Percentiles rank a stretch among this genome's conserved stretches.
Conservation (phyloP, 2,113 vertebrate species). For the Ammodytes marinus region DNA sequence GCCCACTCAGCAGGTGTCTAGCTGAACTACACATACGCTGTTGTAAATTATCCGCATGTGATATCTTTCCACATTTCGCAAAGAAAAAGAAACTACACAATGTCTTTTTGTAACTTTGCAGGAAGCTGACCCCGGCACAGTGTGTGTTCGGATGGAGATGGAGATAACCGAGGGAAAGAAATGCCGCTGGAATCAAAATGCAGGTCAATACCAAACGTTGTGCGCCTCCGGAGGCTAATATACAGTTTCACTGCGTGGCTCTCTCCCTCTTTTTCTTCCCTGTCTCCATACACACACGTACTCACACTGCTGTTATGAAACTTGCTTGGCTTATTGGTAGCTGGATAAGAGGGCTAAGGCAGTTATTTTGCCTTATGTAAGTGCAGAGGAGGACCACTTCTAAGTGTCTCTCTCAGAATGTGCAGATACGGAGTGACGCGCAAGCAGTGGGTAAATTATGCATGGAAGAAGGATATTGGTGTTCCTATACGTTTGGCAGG, state of each 20-base stretch:
- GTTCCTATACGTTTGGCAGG: neutral
- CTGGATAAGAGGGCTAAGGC: slow-evolving; percentile 29
- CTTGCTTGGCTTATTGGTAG: slow-evolving; percentile 48
- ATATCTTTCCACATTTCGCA: no score
- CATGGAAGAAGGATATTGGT: neutral
- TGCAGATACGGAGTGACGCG: neutral
- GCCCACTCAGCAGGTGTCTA: no score
- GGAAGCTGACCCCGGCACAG: slow-evolving; percentile 27
- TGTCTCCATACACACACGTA: slow-evolving; percentile 29
- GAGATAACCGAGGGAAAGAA: slow-evolving; percentile 33
- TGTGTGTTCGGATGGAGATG: slow-evolving; percentile 48
- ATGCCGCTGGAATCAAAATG: slow-evolving; percentile 46
- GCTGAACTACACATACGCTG: no score
- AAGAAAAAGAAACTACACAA: no score
- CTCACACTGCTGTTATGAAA: slow-evolving; percentile 56
- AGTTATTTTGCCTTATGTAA: slow-evolving; percentile 49
- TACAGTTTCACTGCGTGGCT: slow-evolving; percentile 10
- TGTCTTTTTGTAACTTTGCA: neutral
- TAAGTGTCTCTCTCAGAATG: slow-evolving; percentile 23
- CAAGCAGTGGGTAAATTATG: neutral
- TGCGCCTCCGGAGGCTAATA: slow-evolving; percentile 51
- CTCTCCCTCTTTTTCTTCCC: neutral
- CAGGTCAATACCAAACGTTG: slow-evolving; percentile 67
- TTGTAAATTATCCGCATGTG: no score
- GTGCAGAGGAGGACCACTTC: slow-evolving; percentile 27